Percentiles rank a stretch among this genome's conserved stretches.
phyloP scores from a whole-genome alignment of 2,113 vertebrate genomes.

The Saccopteryx leptura region DNA sequence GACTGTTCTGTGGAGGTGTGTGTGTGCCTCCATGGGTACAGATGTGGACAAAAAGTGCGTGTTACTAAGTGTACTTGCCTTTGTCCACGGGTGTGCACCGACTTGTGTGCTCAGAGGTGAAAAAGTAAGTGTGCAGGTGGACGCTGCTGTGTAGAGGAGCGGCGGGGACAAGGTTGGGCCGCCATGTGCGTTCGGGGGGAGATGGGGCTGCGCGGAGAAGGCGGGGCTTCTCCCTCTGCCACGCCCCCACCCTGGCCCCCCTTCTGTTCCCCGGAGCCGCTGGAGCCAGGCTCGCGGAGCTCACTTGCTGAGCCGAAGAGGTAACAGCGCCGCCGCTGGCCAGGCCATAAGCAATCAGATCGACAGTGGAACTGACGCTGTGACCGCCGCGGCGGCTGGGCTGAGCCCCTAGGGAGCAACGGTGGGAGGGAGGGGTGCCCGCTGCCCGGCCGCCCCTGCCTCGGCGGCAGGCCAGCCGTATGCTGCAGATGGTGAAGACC shows the following conservation, averaged over 20 bases:
- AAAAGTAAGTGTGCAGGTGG: not conserved
- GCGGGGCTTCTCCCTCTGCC: not conserved
- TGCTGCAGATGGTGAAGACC: constrained; percentile 99
- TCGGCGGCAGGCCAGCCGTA: constrained; percentile 88
- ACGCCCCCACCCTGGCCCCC: not conserved
- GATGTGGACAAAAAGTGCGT: not conserved
- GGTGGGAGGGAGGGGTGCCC: constrained; percentile 39
- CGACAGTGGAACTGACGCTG: not conserved
- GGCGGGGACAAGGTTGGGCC: not conserved
- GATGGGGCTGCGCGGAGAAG: not conserved
- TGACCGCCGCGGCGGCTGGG: not conserved
- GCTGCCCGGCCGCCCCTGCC: constrained; percentile 35
- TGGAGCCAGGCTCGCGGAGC: not conserved
- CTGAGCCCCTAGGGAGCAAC: not conserved
- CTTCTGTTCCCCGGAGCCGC: not conserved
- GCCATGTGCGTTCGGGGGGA: not conserved
- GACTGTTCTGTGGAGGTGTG: not conserved
- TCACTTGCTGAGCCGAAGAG: constrained; percentile 42
- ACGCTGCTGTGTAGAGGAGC: not conserved
- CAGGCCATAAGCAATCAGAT: not conserved
- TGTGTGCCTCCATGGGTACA: not conserved
- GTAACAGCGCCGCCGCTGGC: constrained; percentile 63
- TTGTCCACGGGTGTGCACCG: not conserved
- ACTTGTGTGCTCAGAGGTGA: not conserved
- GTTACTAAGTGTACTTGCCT: not conserved